Evolutionary conservation across 1,140 invertebrate genomes (phyloP).

Genomic region (Trichoplusia ni): DNA sequence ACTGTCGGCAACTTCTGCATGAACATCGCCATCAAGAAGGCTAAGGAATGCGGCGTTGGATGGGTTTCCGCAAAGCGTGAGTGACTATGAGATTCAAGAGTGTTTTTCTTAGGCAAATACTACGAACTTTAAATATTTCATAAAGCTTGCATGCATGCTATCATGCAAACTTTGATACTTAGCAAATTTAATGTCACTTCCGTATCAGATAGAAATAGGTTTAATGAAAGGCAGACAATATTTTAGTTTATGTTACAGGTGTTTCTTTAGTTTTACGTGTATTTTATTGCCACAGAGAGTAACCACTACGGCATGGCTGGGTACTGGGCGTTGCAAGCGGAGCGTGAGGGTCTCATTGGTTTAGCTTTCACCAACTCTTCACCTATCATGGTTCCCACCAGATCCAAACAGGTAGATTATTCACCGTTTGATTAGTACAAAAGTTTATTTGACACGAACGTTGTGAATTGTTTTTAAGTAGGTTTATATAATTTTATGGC

Average conservation of each 20-base stretch:
- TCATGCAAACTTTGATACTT: too few relatives aligned
- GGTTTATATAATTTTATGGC: neutral
- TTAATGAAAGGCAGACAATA: too few relatives aligned
- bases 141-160: too few relatives aligned
- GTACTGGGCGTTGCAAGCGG: slow-evolving; percentile 91
- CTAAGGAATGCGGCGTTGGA: slow-evolving; percentile 91
- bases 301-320: slow-evolving; percentile 97
- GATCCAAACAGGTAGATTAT: slow-evolving; percentile 85
- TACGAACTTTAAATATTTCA: too few relatives aligned
- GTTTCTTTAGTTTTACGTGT: too few relatives aligned
- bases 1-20: slow-evolving; percentile 95
- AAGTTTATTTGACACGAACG: too few relatives aligned
- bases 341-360: slow-evolving; percentile 89
- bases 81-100: neutral
- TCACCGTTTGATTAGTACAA: neutral
- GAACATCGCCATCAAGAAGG: slow-evolving; percentile 93
- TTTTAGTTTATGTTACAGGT: too few relatives aligned
- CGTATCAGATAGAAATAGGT: too few relatives aligned
- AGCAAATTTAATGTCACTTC: too few relatives aligned
- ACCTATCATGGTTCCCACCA: slow-evolving; percentile 92
- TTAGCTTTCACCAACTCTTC: slow-evolving; percentile 96
- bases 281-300: too few relatives aligned
- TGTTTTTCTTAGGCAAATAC: too few relatives aligned
- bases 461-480: too few relatives aligned
- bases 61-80: slow-evolving; percentile 90